Evolutionary conservation across 1,140 invertebrate species (phyloP).

Genomic region (Kradibia gibbosae): DNA sequence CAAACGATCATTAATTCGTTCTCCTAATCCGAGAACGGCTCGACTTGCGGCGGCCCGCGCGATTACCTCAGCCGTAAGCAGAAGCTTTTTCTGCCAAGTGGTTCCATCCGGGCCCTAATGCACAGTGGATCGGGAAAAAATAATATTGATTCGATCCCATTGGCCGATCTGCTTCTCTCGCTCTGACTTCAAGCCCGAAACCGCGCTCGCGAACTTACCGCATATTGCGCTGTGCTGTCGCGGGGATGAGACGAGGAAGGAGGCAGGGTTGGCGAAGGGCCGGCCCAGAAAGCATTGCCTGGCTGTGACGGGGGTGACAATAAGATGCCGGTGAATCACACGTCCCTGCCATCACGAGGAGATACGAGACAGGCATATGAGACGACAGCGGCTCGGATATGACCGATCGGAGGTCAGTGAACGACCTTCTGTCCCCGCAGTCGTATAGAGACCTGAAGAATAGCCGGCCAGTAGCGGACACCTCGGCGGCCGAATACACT

Average conservation of each 20-base stretch:
- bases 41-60: slow-evolving; percentile 9
- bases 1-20: neutral
- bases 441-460: neutral
- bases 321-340: too few species aligned
- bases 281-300: too few species aligned
- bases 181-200: neutral
- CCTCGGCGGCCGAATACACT: slow-evolving; percentile 10
- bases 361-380: too few species aligned
- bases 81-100: slow-evolving; percentile 11
- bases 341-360: too few species aligned
- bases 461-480: neutral
- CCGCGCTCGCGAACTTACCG: too few species aligned
- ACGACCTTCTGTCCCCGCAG: slow-evolving; percentile 23
- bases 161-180: neutral
- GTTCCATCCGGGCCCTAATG: neutral
- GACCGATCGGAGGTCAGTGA: slow-evolving; percentile 19
- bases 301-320: too few species aligned
- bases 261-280: too few species aligned
- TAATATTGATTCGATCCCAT: too few species aligned
- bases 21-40: slow-evolving; percentile 5
- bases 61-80: slow-evolving; percentile 14
- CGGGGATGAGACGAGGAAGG: too few species aligned
- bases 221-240: too few species aligned
- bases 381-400: too few species aligned
- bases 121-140: neutral